These are phyloP conservation scores for Adoxophyes honmai DNA, from an alignment of 1,140 invertebrate genomes.

Conservation along the genomic window DNA sequence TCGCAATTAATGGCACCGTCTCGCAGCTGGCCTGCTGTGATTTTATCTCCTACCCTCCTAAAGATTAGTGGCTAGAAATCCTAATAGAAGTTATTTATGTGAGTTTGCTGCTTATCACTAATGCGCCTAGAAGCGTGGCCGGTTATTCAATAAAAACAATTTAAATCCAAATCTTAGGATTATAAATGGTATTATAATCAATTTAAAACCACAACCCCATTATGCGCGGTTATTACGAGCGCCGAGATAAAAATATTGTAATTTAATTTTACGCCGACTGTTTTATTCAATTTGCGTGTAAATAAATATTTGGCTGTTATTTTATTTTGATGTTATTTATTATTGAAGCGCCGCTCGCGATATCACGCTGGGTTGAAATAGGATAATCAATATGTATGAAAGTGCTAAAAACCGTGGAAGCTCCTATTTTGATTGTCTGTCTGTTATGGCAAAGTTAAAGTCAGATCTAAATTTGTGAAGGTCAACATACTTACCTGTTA, in stretches of 20 bases:
- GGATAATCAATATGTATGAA: no score
- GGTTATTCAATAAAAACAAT: slow-evolving; percentile 49
- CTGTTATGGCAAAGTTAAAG: no score
- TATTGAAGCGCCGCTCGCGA: background rate
- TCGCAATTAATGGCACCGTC: background rate
- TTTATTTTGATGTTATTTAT: background rate
- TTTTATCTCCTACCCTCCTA: background rate
- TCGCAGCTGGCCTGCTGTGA: slow-evolving; percentile 6
- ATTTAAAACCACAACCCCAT: slow-evolving; percentile 12
- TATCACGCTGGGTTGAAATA: background rate
- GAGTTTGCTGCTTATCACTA: slow-evolving; percentile 44
- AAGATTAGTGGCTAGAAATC: slow-evolving; percentile 54
- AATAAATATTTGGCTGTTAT: background rate
- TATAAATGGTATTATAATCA: slow-evolving; percentile 5
- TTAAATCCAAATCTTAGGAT: slow-evolving; percentile 29
- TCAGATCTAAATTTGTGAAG: no score
- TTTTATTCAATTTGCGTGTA: background rate
- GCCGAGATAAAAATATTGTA: slow-evolving; percentile 4
- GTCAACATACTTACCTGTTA: no score
- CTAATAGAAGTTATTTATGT: slow-evolving; percentile 64
- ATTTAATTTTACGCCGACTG: background rate
- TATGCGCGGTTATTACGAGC: background rate
- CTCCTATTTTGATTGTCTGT: no score
- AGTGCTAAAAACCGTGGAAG: no score
- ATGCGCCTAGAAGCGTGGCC: slow-evolving; percentile 50